Conservation (phyloP, 2,797 vertebrate genomes). For the Paguma larvata region DNA sequence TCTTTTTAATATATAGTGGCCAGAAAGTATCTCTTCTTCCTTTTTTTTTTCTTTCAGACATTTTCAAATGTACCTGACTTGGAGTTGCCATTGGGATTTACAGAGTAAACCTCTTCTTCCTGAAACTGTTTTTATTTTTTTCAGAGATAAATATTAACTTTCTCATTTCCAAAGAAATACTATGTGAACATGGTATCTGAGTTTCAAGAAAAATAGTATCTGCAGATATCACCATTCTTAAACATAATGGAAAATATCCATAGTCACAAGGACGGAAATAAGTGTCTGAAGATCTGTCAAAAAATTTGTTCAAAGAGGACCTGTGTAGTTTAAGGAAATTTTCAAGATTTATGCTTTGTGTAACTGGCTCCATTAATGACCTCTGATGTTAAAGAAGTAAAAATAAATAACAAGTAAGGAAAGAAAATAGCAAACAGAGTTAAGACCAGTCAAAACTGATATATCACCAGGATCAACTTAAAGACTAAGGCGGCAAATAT, state of each 20-base stretch:
- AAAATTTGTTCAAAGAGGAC: neutral
- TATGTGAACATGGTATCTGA: neutral
- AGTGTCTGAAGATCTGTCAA: neutral
- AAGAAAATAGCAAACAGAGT: neutral
- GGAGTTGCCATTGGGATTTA: neutral
- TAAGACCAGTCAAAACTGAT: neutral
- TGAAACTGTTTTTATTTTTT: neutral
- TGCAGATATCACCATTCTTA: neutral
- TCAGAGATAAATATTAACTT: constrained; percentile 14
- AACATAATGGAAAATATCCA: neutral
- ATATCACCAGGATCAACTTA: neutral
- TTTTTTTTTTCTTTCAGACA: neutral
- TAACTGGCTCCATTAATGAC: neutral
- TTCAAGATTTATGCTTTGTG: neutral
- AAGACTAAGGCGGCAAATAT: neutral
- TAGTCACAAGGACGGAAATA: neutral
- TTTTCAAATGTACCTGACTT: neutral
- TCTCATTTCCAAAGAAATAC: constrained; percentile 1
- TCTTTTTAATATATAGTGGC: neutral
- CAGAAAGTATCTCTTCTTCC: neutral
- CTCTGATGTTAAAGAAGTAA: neutral
- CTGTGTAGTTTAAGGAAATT: neutral
- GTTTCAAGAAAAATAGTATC: constrained; percentile 17
- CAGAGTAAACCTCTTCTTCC: neutral
- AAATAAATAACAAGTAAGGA: neutral